Percentiles rank a stretch among this genome's conserved stretches.
Conservation (phyloP, 2,113 vertebrate genomes). For the Cathartes aura region DNA sequence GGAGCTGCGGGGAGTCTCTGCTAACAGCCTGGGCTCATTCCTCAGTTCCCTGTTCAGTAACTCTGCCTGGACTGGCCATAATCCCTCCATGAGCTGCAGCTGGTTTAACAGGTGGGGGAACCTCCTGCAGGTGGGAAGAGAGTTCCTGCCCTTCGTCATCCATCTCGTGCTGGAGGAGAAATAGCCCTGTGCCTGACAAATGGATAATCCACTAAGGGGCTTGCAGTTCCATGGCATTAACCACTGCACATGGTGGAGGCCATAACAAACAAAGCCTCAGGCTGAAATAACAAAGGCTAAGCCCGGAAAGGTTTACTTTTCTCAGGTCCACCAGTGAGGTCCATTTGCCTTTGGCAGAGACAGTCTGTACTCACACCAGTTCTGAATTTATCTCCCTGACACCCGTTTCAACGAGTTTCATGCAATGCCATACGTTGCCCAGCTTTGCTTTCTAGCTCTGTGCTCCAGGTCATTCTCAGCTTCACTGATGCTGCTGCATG, state of each 20-base stretch:
- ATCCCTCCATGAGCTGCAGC: neutral
- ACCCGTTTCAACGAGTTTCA: rapidly evolving
- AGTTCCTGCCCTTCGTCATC: neutral
- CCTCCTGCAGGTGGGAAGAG: neutral
- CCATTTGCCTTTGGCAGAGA: neutral
- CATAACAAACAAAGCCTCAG: neutral
- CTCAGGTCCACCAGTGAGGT: neutral
- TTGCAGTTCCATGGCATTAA: neutral
- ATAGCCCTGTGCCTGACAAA: rapidly evolving
- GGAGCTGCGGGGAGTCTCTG: neutral
- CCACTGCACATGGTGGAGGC: rapidly evolving
- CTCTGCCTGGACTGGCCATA: neutral
- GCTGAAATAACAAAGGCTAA: neutral
- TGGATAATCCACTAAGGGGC: no score
- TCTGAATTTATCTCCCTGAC: neutral
- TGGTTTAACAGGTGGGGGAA: neutral
- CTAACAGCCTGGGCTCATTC: neutral
- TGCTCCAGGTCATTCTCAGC: neutral
- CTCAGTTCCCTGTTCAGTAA: neutral
- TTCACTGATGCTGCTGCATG: neutral
- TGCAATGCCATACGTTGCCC: rapidly evolving
- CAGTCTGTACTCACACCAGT: no score
- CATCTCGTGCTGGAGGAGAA: neutral
- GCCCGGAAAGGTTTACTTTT: neutral
- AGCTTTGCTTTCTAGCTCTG: neutral